Base-by-base conservation (phyloP, 2,113 vertebrate genomes). In the Saccopteryx leptura region DNA sequence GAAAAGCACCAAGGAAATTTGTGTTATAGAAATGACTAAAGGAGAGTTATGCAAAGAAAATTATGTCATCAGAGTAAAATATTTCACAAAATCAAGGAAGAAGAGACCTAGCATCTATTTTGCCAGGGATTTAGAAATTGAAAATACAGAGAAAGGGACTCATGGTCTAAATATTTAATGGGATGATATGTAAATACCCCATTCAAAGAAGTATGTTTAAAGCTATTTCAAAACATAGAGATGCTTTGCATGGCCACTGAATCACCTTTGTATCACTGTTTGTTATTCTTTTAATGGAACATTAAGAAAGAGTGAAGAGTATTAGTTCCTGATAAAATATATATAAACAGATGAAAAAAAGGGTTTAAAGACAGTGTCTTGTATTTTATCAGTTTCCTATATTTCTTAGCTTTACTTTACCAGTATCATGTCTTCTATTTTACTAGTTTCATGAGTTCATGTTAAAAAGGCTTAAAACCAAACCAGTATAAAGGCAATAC, bases 291-390 rank as follows among this genome's bases (percentile, higher is more conserved):
- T 19, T 63, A n/a, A 81, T 18, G 82, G 7, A 72, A 0, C 89
- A 17, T 21, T 19, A 17, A 86, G 33, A 92, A 83, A 81, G 10
- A 65, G 9, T 33, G 69, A 68, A 58, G 21, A 78, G 10, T 60
- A 72, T 74, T 23, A 80, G 6, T 95, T 85, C 50, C 26, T 68
- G 3, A 18, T 19, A 78, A 80, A 72, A 92, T 69, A 48, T 86
- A 92, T 69, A 48, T 86, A 91, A 7, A 52, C 9, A 88, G 4
- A 48, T 76, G 10, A 92, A 75, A 95, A 48, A 90, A 52, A 66
- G 9, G n/a, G 9, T 60, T 61, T 91, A 18, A n/a, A 83, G 24
- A 68, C 4, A 78, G 84, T 88, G 39, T 19, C 65, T 85, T 56
- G 2, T 48, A 10, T 56, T 95, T 89, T 88, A 6, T 11, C 8